Evolutionary conservation across 2,113 vertebrate species (phyloP), one percentile per base, ranked within the genome.

Genomic region (Grallaria varia): DNA sequence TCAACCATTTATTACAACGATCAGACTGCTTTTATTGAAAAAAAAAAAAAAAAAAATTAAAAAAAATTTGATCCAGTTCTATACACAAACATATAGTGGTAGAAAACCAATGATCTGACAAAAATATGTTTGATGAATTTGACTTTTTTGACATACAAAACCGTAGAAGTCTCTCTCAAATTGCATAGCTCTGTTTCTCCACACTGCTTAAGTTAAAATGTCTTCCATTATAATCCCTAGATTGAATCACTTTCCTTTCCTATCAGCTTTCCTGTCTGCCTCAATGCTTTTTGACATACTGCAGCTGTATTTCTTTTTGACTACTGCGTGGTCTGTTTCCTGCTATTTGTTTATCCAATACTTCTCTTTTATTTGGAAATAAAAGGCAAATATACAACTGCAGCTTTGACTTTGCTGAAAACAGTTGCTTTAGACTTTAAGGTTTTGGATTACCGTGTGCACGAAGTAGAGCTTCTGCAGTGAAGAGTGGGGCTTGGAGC

Each of bases 401-500:
- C 31, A 52, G 68, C 35, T 89, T 49, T 33, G 30, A 71, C 62
- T 88, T 94, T 81, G 39, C 64, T 80, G 72, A 42, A 59, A 93
- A 76, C 33, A 87, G 33, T 66, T 75, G 64, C 13, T 44, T 71
- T 52, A 76, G 74, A 74, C 35, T 21, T 72, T 35, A 69, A 71
- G 37, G 45, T 62, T 50, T 90, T 55, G 76, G 52, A 77, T 98
- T 99, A 99, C 99, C 99, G 64, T 99, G 99, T 87, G 99, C 99
- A 83, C 99, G 98, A 71, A 99, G 99, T 55, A 99, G 98, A 89
- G 99, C 99, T 97, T 99, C 99, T 87, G 99, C 99, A 90, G 99
- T 99, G 88, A 99, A 99, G 24, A 99, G 98, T 0, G 99, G 99
- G 45, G 99, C 99, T 95, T 99, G 99, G 82, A 99, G 98, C 99